Percentiles rank a stretch among this genome's conserved stretches.
Conservation (phyloP, 2,113 vertebrate genomes). For the Pelecanoides urinatrix region DNA sequence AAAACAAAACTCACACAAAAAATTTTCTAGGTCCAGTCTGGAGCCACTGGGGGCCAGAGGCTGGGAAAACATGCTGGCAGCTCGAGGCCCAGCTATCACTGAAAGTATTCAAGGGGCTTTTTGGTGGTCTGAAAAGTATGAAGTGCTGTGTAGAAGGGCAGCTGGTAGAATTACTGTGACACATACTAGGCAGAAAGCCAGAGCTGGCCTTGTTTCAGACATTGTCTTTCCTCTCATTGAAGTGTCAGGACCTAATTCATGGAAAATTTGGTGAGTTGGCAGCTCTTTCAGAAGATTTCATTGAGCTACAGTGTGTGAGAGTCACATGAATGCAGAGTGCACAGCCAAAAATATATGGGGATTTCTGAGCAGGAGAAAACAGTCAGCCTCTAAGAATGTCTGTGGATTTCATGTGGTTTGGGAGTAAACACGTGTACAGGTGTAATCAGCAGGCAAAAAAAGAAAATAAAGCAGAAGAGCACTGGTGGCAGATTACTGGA, state of each 20-base stretch:
- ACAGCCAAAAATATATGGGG: slow-evolving; percentile 62
- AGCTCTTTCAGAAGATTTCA: slow-evolving; percentile 79
- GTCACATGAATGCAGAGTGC: slow-evolving; percentile 70
- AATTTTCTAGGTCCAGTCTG: slow-evolving; percentile 62
- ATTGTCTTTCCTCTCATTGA: slow-evolving; percentile 85
- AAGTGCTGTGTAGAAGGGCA: slow-evolving; percentile 75
- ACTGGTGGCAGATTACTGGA: neutral
- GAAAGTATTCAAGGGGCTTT: slow-evolving; percentile 75
- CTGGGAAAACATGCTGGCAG: slow-evolving; percentile 74
- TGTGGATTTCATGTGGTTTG: slow-evolving; percentile 54
- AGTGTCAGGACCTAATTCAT: slow-evolving; percentile 87
- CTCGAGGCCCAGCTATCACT: slow-evolving; percentile 57
- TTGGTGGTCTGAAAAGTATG: slow-evolving; percentile 78
- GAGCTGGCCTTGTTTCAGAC: slow-evolving; percentile 80
- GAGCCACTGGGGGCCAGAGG: slow-evolving; percentile 76
- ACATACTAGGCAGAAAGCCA: slow-evolving; percentile 80
- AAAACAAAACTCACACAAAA: slow-evolving; percentile 67
- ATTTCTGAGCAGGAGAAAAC: slow-evolving; percentile 57
- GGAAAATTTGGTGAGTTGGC: slow-evolving; percentile 82
- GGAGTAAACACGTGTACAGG: slow-evolving; percentile 67
- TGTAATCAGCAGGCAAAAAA: slow-evolving; percentile 52
- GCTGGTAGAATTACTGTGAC: slow-evolving; percentile 79
- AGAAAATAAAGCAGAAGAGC: neutral
- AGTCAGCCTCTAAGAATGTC: slow-evolving; percentile 60
- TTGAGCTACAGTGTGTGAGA: slow-evolving; percentile 74